Base-by-base conservation (phyloP, 2,888 invertebrate genomes). In the Drosophila kambysellisi region DNA sequence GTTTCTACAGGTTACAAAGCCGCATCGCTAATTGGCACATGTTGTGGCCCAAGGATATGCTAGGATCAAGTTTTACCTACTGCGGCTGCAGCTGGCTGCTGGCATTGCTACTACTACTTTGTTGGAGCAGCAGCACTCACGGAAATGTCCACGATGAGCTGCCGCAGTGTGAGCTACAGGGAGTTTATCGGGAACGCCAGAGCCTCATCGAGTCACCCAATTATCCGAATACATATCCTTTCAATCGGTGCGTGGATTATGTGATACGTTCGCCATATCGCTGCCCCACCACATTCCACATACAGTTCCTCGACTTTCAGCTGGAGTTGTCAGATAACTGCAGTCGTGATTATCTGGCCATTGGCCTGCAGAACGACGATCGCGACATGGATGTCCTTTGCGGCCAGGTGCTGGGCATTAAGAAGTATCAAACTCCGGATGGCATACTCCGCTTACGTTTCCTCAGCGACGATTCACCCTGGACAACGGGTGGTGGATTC, bases 241-340 rank as follows among this genome's bases (percentile, higher is more conserved):
- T 87, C 4, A 92, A 94, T 70, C 81, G 91, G 4, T 95, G 95
- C 81, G 87, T 87, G 88, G 92, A 94, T 74, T 95, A 94, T 78
- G 91, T 92, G 6, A 83, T 95, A 32, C 94, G 93, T 66, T 94
- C 94, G 2, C 93, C 93, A 5, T 92, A 90, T 58, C 92, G 91
- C 8, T 95, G 95, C 74, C 92, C 94, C 17, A 94, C 94, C 56
- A 92, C 93, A 54, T 95, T 94, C 81, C 93, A 94, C 70, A 91
- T 95, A 37, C 94, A 94, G 79, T 95, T 95, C 82, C 84, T 95
- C 50, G 94, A 95, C 83, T 95, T 95, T 77, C 88, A 93, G 67
- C 72, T 95, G 48, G 93, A 93, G 77, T 70, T 93, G 1, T 94
- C 95, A 6, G 77, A 88, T 8, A 94, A 94, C 68, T 95, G 95